Evolutionary conservation across 2,113 vertebrate species (phyloP), one percentile per base, ranked within the genome.

Genomic region (Forbesichthys papilliferus): DNA sequence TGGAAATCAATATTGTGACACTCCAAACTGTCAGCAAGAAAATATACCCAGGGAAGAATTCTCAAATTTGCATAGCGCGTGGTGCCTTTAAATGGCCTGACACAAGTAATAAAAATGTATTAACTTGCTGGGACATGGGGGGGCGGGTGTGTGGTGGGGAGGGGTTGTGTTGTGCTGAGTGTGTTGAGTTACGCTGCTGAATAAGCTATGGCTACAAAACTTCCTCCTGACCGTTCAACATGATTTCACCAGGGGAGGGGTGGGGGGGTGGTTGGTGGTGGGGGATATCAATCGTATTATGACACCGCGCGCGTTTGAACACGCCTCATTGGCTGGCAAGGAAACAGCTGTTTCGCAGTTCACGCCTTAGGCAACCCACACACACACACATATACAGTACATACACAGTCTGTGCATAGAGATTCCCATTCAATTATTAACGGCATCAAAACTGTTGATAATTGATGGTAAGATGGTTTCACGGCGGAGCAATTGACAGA

Each of bases 91-190:
- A 89, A 84, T 57, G 46, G 63, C 82, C 84, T 84, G 88, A 80
- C 90, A 90, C 78, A 81, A 84, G 80, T 86, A 86, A 90, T 89
- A 88, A 87, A 90, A 90, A 90, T 88, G 75, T 81, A 88, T 89
- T 85, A 87, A 78, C 86, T 82, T 73, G 70, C 71, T 72, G 69
- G 75, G 82, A 86, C 73, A 69, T 78, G 72, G 71, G 77, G 72
- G 47, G 57, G 1, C 48, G 61, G 54, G 47, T 27, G 27, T 27
- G 27, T 27, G 47, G 57, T 1, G 59, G 61, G 54, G 47, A 76
- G 66, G 73, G 53, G 52, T 60, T 69, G 63, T 79, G 86, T 86
- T 84, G 81, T 88, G 87, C 87, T 88, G 90, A 88, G 83, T 84
- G 82, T 73, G 80, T 70, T 74, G 67, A 77, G 66, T 79, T 1